A percentile compares a stretch with the other conserved stretches of the same genome.
phyloP scores from a whole-genome alignment of 1,140 invertebrate species.

The Copidosoma floridanum region DNA sequence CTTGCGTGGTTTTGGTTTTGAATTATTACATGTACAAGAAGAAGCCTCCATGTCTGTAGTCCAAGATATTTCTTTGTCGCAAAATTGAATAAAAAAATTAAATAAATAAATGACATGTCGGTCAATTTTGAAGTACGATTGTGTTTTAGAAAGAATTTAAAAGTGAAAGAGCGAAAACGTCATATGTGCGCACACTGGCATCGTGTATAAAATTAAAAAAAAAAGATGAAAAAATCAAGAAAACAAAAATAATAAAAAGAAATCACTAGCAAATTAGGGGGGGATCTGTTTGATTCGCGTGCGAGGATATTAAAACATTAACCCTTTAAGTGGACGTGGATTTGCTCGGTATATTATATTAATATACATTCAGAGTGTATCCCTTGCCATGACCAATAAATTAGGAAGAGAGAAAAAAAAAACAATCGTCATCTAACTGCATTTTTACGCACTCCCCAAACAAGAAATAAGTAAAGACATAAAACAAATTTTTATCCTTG shows the following conservation, averaged over 20 bases:
- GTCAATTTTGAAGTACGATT: too few species aligned
- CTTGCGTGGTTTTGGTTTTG: too few species aligned
- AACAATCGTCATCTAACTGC: slow-evolving; percentile 54
- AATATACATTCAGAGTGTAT: slow-evolving; percentile 54
- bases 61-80: slow-evolving; percentile 37
- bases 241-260: too few species aligned
- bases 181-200: slow-evolving; percentile 45
- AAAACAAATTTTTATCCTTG: slow-evolving; percentile 55
- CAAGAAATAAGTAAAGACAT: too few species aligned
- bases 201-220: slow-evolving; percentile 52
- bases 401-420: slow-evolving; percentile 44
- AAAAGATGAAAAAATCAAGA: too few species aligned
- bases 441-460: slow-evolving; percentile 55
- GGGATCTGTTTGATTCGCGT: slow-evolving; percentile 48
- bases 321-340: slow-evolving; percentile 47
- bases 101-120: slow-evolving; percentile 35
- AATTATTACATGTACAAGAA: slow-evolving; percentile 7
- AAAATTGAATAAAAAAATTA: slow-evolving; percentile 34
- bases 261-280: slow-evolving; percentile 53
- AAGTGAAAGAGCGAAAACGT: slow-evolving; percentile 38
- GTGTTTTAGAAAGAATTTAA: too few species aligned
- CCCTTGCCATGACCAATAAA: slow-evolving; percentile 52
- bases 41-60: slow-evolving; percentile 34
- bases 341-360: slow-evolving; percentile 56
- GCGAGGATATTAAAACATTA: slow-evolving; percentile 48